A percentile compares a stretch with the other conserved stretches of the same genome.
Conservation (phyloP, 2,113 vertebrate species). For the Mellivora capensis region DNA sequence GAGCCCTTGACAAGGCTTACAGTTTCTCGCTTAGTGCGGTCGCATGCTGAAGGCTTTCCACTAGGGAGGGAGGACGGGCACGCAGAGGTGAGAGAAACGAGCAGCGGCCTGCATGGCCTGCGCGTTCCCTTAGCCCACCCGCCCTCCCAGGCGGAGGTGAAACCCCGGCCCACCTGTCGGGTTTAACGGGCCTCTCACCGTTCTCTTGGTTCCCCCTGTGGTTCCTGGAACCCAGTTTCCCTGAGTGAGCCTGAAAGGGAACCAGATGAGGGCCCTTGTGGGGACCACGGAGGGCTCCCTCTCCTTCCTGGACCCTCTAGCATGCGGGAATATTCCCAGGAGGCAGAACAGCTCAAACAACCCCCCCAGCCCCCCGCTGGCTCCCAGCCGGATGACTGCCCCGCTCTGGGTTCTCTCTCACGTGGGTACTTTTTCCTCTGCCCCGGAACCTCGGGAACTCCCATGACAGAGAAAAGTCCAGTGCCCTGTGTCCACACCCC, state of each 20-base stretch:
- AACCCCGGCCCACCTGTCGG: background rate
- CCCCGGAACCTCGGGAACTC: background rate
- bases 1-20: background rate
- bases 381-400: background rate
- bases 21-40: accelerated
- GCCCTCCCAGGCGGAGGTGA: background rate
- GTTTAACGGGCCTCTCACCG: background rate
- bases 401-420: background rate
- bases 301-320: background rate
- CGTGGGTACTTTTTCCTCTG: background rate
- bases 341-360: background rate
- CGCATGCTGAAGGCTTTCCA: background rate
- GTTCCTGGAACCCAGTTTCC: background rate
- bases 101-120: background rate
- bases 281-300: background rate
- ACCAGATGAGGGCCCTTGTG: background rate
- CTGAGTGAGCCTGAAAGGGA: background rate
- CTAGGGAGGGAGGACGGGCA: background rate
- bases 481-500: background rate
- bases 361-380: background rate
- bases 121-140: accelerated
- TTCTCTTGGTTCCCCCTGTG: background rate
- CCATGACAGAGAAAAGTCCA: background rate
- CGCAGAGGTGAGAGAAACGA: background rate
- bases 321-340: background rate